Base-by-base conservation (phyloP, 2,797 vertebrate genomes). In the Myripristis murdjan region DNA sequence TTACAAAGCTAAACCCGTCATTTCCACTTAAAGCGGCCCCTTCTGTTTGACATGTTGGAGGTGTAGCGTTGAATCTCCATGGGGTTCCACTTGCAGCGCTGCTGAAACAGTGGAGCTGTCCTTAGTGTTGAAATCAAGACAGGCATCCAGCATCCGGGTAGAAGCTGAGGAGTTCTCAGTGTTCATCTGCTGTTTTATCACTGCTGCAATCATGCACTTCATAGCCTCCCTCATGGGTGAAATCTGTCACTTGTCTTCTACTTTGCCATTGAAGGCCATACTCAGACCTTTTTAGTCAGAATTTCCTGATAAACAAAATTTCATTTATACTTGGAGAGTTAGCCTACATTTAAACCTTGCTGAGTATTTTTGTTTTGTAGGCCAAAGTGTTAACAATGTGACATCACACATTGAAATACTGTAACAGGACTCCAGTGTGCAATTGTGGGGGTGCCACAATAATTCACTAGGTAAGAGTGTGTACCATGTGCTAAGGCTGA, bases 91-190 rank as follows among this genome's bases (percentile, higher is more conserved):
- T 23, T 28, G n/a, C 33, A 15, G 16, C n/a, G 43, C n/a, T 52
- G 44, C 61, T 23, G 82, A 69, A 67, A 71, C 59, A 44, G 37
- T n/a, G 67, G 86, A 87, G 84, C 90, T 91, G 82, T 90, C 90
- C 84, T 70, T 35, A 6, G 84, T 87, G 81, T 87, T 92, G 88
- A 91, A 92, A 81, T 77, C 57, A 72, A 71, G 76, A 84, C 60
- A 22, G 70, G 67, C 72, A 70, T 82, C 53, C 39, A 16, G 20
- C 68, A 62, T 77, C 65, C 47, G 43, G 59, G 54, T 5, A 6
- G 8, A 41, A 79, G 62, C 58, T 4, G 7, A 46, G 70, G 74
- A 70, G 64, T 39, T 64, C 56, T 60, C 37, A 1, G 52, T 66
- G 48, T 58, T 75, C 47, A 60, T 20, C 35, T 65, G 39, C 22